Evolutionary conservation across 1,140 invertebrate genomes (phyloP), one percentile per base, ranked within the genome.

Genomic region (Platorchestia sp.): DNA sequence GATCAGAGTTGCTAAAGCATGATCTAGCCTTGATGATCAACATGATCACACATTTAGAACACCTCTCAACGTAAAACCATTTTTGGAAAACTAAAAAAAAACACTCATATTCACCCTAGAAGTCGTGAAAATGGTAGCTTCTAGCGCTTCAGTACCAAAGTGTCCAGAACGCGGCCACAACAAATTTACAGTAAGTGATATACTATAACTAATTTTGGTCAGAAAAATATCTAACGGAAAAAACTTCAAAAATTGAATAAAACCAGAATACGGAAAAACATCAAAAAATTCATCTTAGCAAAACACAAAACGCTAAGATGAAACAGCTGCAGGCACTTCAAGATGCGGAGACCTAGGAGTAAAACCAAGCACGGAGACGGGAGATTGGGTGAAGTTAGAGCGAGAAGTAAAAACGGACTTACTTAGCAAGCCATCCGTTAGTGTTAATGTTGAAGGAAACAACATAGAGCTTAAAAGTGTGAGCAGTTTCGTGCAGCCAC

Each of bases 361-460:
- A 89, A 89, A 44, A 41, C 87, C 87, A 89, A 41, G 87, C 41
- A 43, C 14, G 87, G 87, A 89, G 27, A 16, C 5, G 5, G 59
- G 27, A 75, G 59, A 75, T 14, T 10, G 59, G 59, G 59, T 14
- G 59, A 36, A 75, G 59, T 41, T 42, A 3, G 43, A 93, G 91
- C 22, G 45, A 93, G 91, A n/a, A 93, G 40, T 40, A 93, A 93
- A 44, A 47, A 93, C 19, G 6, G 41, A 96, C 97, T 97, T 97
- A 99, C 97, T 99, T 98, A 0, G 98, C 98, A 93, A 98, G 98
- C 98, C 99, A 99, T 45, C 98, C 97, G 97, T 99, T 99, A 0
- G 99, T 99, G 97, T 99, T 99, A 93, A 98, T 98, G 97, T 99
- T 99, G 97, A 99, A 99, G 27, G 98, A 98, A 95, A 98, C 97